Evolutionary conservation across 1,140 invertebrate genomes (phyloP), one percentile per base, ranked within the genome.

Genomic region (Colletes latitarsis): DNA sequence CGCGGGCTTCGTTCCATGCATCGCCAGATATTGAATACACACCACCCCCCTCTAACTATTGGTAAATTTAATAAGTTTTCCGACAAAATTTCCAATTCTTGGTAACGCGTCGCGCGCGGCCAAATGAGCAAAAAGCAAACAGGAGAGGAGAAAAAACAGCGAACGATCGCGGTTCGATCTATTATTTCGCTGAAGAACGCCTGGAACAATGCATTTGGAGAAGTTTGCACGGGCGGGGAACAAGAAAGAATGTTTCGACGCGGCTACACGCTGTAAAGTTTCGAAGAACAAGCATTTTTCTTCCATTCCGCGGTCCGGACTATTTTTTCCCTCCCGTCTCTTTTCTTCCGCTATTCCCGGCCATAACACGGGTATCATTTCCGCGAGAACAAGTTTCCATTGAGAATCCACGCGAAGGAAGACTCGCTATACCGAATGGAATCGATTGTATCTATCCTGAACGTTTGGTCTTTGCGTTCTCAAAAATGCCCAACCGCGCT

Each of bases 361-460:
- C 19, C 14, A 46, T 57, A 66, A 64, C 41, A 43, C 63, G 43
- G n/a, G 17, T 55, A 83, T 83, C 75, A 53, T 58, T 66, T 70
- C 70, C 30, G 19, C 57, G 49, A 60, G 77, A 84, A 71, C 83
- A 71, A 49, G 30, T 72, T 68, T 78, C 57, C 57, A 72, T 21
- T 64, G 70, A 69, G 72, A 73, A 82, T 76, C 39, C 5, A 10
- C 19, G 15, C 5, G 30, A 39, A 67, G 39, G 73, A 43, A 75
- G 55, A 75, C 62, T n/a, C 39, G 62, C 52, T 52, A 64, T 41
- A 30, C 17, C 3, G 43, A 64, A 15, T 41, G 12, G 15, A 43
- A 75, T 66, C 62, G 73, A 55, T 64, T 10, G 60, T 66, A 73
- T 14, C 12, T 4, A 43, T 10, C 1, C 39, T 4, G 17, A 21